These are phyloP conservation scores for Hemistola chrysoprasaria DNA, from an alignment of 2,888 invertebrate genomes.

Conservation along the genomic window DNA sequence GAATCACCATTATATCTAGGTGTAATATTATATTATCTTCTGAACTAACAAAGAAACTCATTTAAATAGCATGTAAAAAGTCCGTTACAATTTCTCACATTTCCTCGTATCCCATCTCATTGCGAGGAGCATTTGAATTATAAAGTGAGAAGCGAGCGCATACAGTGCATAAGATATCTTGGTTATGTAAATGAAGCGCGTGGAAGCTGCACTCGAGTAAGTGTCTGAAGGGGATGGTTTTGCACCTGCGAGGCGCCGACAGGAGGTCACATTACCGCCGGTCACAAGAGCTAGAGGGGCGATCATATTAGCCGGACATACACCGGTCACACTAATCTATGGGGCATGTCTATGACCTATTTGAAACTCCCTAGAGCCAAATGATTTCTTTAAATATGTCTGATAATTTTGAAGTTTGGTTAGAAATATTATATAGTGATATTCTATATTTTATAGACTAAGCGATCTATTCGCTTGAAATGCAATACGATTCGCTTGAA, in stretches of 20 bases:
- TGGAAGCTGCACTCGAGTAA: slow-evolving; percentile 51
- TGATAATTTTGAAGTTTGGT: no score
- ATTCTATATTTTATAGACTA: no score
- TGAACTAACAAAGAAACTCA: slow-evolving; percentile 1
- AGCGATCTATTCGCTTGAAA: no score
- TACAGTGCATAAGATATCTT: slow-evolving; percentile 71
- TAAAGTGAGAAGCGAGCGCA: slow-evolving; percentile 76
- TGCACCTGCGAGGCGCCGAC: slow-evolving; percentile 52
- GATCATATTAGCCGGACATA: slow-evolving; percentile 33
- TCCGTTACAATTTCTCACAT: slow-evolving; percentile 79
- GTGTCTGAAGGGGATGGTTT: slow-evolving; percentile 38
- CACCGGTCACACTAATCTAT: slow-evolving; percentile 45
- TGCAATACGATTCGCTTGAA: no score
- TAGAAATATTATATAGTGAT: no score
- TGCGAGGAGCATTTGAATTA: slow-evolving; percentile 75
- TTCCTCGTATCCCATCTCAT: slow-evolving; percentile 60
- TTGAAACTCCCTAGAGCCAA: slow-evolving; percentile 8
- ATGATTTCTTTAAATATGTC: no score
- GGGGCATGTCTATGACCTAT: slow-evolving; percentile 35
- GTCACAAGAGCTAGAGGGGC: slow-evolving; percentile 17
- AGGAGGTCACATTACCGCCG: slow-evolving; percentile 25
- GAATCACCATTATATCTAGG: no score
- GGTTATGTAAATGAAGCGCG: slow-evolving; percentile 67
- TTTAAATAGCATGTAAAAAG: slow-evolving; percentile 37
- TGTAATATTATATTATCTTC: background rate